Evolutionary conservation across 2,888 invertebrate genomes (phyloP), one percentile per base, ranked within the genome.

Genomic region (Tenthredo mesomela): DNA sequence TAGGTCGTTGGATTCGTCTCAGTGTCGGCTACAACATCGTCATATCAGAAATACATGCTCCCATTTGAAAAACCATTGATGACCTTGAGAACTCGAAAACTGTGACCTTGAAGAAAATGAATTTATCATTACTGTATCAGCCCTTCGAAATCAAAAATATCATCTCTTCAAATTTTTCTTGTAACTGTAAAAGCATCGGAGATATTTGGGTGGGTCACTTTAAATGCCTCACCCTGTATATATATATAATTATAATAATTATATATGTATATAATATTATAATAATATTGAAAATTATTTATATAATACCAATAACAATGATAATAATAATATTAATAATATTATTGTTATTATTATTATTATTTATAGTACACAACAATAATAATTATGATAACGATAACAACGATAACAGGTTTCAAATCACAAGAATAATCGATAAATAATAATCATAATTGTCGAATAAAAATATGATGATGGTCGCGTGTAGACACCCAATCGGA

Each of bases 301-400:
- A 65, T 25, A 65, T 43, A 80, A 37, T 80, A 61, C 21, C 61
- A n/a, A 21, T 61, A 80, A 50, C 40, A 61, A 33, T 80, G n/a
- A n/a, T 80, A 37, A 25, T 80, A 37, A 50, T 37, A 33, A 18
- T 50, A 77, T 33, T 77, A 18, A 75, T 75, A 78, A 29, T 78
- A 29, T 10, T 54, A 54, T 7, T 54, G n/a, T 33, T 54, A 58
- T 54, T 78, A 33, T 33, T 78, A 78, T 58, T 18, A 58, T 61
- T 37, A 78, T 54, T 50, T 50, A 40, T 61, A 80, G 10, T 58
- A 80, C 54, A 77, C 54, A 77, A 77, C 47, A 77, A 77, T 80
- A 80, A 50, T 80, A 80, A 50, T 80, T 77, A 54, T 73, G 15
- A 75, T 75, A 77, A 77, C 77, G 50, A 77, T 77, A 77, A 77